Evolutionary conservation across 2,797 vertebrate genomes (phyloP), one percentile per base, ranked within the genome.

Genomic region (Phrynocephalus forsythii): DNA sequence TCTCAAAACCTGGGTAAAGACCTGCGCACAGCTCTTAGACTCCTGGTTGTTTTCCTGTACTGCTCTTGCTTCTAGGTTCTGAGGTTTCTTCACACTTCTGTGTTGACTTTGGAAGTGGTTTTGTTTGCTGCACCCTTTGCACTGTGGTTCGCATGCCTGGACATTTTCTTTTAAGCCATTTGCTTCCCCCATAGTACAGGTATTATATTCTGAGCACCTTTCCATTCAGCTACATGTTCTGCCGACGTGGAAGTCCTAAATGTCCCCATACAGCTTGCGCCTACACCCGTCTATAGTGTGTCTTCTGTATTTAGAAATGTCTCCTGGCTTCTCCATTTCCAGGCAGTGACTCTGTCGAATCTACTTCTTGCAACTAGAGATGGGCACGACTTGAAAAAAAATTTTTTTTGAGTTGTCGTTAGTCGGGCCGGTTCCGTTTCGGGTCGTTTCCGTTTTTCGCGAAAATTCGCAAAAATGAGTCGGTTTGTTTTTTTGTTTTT

Each of bases 101-200:
- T 52, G 3, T 72, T 83, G 69, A 56, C 22, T 83, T 72, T 83
- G 9, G 81, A 71, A 83, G 28, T 69, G 68, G n/a, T 52, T 83
- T 52, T 4, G 48, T 33, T 83, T 83, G 69, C n/a, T 73, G 24
- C n/a, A 56, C 13, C 60, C 8, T 84, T 60, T 48, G 16, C 5
- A 63, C 33, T 44, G 16, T 18, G 44, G 38, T 11, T 56, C 24
- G 76, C 44, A 83, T 73, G 24, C 30, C 38, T 69, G 66, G 44
- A 24, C 66, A 18, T 83, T 83, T 48, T 71, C 22, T 52, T 52
- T 50, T 52, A 18, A 56, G 3, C 13, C 60, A 63, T 63, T 73
- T n/a, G 6, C 48, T 30, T 83, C n/a, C 33, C 48, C 63, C 50
- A 30, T 28, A 83, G 11, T 52, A 56, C 22, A 72, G n/a, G 52